phyloP scores from a whole-genome alignment of 2,888 invertebrate species.

The Campoplex capitator region DNA sequence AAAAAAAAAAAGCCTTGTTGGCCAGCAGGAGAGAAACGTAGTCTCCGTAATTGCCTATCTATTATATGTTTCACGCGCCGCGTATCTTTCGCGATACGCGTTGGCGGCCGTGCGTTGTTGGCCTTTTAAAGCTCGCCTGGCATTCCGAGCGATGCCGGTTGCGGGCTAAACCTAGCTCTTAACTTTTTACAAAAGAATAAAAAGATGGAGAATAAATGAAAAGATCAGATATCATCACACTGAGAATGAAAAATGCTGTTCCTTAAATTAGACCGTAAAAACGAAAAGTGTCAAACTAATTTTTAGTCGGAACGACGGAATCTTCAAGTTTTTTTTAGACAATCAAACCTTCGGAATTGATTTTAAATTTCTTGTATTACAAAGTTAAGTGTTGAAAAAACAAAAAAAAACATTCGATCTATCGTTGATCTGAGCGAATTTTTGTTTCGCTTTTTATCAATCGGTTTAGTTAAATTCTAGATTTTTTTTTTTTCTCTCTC shows the following conservation, averaged over 20 bases:
- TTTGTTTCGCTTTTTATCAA: background rate
- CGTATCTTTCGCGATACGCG: constrained; percentile 72
- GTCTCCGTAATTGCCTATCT: constrained; percentile 61
- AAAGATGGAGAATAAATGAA: background rate
- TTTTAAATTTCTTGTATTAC: background rate
- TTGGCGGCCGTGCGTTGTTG: constrained; percentile 71
- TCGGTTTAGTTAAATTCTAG: background rate
- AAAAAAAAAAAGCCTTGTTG: constrained; percentile 42
- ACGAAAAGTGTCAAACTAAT: background rate
- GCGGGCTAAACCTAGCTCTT: constrained; percentile 61
- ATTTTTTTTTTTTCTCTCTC: background rate
- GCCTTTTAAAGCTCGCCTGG: constrained; percentile 70
- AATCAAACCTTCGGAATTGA: background rate
- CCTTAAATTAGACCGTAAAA: constrained; percentile 23
- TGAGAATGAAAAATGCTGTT: constrained; percentile 3
- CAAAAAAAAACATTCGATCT: background rate
- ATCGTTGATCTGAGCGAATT: background rate
- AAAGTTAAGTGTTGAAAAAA: background rate
- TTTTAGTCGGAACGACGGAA: background rate
- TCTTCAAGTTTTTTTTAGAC: background rate
- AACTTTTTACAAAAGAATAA: constrained; percentile 19
- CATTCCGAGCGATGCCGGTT: constrained; percentile 70
- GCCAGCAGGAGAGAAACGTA: constrained; percentile 43
- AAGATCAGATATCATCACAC: background rate
- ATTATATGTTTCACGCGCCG: constrained; percentile 71